Percentiles rank a stretch among this genome's conserved stretches.
These are phyloP conservation scores for Dermatemys mawii DNA, from an alignment of 2,113 vertebrate genomes.

Conservation along the genomic window DNA sequence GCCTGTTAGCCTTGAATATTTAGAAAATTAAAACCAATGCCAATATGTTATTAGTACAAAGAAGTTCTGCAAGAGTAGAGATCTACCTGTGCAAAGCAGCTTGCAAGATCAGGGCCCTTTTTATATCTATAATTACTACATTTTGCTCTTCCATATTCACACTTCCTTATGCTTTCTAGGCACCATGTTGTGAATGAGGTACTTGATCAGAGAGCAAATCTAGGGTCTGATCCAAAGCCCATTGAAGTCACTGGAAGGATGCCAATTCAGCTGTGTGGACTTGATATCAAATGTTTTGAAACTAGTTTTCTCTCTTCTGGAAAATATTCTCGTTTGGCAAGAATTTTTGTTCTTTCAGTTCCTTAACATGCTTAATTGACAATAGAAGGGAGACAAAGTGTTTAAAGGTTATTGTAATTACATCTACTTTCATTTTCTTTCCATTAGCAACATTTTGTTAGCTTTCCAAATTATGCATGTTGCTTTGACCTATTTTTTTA, in stretches of 20 bases:
- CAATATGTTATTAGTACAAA: not conserved
- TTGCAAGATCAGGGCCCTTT: not conserved
- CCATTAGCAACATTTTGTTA: slow-evolving; percentile 67
- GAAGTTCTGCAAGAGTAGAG: not conserved
- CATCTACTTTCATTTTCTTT: slow-evolving; percentile 63
- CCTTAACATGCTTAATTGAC: slow-evolving; percentile 55
- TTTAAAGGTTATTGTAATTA: slow-evolving; percentile 67
- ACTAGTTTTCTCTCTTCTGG: not conserved
- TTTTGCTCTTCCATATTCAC: slow-evolving; percentile 38
- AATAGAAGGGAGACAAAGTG: slow-evolving; percentile 26
- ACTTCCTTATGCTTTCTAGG: not conserved
- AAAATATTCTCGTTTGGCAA: slow-evolving; percentile 25
- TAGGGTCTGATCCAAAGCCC: not conserved
- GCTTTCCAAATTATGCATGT: slow-evolving; percentile 68
- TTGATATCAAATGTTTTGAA: not conserved
- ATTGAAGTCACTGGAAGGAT: not conserved
- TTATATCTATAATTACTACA: slow-evolving; percentile 25
- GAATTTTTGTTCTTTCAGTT: not conserved
- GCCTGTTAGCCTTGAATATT: not conserved
- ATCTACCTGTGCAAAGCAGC: not conserved
- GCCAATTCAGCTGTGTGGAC: not conserved
- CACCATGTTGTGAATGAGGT: slow-evolving; percentile 1
- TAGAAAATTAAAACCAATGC: not conserved
- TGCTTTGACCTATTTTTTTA: slow-evolving; percentile 70
- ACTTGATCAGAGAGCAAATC: slow-evolving; percentile 16